Conservation (phyloP, 2,888 invertebrate genomes). For the Drosophila planitibia region DNA sequence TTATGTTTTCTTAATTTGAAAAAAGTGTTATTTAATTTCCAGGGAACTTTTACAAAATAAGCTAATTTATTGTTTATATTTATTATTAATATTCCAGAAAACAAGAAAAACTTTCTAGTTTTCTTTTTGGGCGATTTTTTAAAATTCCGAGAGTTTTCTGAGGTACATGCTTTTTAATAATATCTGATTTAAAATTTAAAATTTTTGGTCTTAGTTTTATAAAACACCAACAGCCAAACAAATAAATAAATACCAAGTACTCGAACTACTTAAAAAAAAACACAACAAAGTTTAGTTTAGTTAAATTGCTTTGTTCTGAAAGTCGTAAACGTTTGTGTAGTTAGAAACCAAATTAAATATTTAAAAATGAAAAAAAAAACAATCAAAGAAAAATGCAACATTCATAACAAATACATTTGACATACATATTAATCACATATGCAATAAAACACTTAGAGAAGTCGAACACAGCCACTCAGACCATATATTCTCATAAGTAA, state of each 20-base stretch:
- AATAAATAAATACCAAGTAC: conserved; percentile 38
- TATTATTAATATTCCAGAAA: background rate
- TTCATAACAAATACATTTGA: conserved; percentile 13
- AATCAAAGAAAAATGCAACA: conserved; percentile 5
- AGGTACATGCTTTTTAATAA: conserved; percentile 33
- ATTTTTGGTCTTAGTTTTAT: conserved; percentile 46
- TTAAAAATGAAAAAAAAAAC: conserved; percentile 13
- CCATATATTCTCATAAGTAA: conserved; percentile 14
- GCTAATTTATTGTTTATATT: background rate
- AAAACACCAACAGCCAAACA: conserved; percentile 18
- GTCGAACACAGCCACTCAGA: conserved; percentile 14
- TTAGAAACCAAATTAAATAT: conserved; percentile 45
- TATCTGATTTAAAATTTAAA: conserved; percentile 28
- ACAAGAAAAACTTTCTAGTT: background rate
- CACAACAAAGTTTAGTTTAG: conserved; percentile 53
- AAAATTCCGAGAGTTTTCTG: background rate
- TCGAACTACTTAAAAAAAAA: conserved; percentile 22
- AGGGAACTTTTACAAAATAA: background rate
- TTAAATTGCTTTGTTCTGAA: conserved; percentile 60
- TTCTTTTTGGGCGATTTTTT: background rate
- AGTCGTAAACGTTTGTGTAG: conserved; percentile 60
- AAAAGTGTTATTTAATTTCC: background rate
- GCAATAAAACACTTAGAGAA: conserved; percentile 22
- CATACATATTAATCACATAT: conserved; percentile 12
- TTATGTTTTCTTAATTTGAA: background rate